Percentiles rank a stretch among this genome's conserved stretches.
Conservation (phyloP, 2,113 vertebrate genomes). For the Microcebus griseorufus region DNA sequence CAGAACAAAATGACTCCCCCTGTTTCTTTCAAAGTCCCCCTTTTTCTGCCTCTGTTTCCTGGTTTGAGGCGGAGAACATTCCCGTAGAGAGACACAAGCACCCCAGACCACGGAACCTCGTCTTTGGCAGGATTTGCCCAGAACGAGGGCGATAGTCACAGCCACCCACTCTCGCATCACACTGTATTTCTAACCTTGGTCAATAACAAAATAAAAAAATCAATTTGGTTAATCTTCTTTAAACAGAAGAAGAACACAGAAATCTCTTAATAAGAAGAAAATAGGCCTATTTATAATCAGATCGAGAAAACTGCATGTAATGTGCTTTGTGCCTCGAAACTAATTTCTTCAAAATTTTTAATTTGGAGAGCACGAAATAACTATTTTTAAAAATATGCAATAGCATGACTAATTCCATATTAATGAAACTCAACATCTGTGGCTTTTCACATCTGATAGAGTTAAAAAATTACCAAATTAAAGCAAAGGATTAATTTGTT, state of each 20-base stretch:
- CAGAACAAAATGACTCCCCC: neutral
- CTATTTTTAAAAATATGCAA: conserved; percentile 71
- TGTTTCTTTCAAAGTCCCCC: accelerated
- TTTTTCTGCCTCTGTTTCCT: neutral
- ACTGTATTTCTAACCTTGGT: neutral
- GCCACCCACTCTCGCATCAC: accelerated
- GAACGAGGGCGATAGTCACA: accelerated
- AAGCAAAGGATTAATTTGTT: conserved; percentile 47
- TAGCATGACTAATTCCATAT: conserved; percentile 63
- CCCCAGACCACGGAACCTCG: accelerated
- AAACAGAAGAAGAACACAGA: conserved; percentile 65
- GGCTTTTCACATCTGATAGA: conserved; percentile 80
- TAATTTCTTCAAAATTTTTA: conserved; percentile 65
- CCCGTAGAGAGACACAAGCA: accelerated
- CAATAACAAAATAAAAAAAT: conserved; percentile 53
- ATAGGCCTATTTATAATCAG: conserved; percentile 18
- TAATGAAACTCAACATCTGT: conserved; percentile 75
- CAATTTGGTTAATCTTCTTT: conserved; percentile 64
- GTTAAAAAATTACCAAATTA: conserved; percentile 80
- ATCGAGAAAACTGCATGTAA: conserved; percentile 6
- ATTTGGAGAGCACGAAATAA: conserved; percentile 72
- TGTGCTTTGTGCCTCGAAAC: conserved; percentile 13
- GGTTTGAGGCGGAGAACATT: no score
- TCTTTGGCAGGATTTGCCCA: accelerated
- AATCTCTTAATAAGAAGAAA: conserved; percentile 60